These are phyloP conservation scores for Elegia similella DNA, from an alignment of 2,888 invertebrate genomes.

Conservation along the genomic window DNA sequence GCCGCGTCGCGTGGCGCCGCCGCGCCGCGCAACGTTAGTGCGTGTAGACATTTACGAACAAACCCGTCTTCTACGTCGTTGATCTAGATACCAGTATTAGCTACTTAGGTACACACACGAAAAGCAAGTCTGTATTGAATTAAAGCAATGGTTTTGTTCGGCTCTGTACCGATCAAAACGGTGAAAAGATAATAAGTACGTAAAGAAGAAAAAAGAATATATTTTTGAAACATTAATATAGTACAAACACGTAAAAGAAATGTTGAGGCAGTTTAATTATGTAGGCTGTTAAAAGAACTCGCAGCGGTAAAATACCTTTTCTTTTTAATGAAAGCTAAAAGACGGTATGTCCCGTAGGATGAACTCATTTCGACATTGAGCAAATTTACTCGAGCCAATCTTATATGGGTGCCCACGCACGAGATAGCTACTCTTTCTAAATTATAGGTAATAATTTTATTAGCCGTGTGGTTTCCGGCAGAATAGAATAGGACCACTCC, in stretches of 20 bases:
- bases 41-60: too few relatives aligned
- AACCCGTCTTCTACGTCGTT: too few relatives aligned
- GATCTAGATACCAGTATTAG: too few relatives aligned
- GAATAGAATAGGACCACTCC: too few relatives aligned
- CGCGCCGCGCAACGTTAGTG: too few relatives aligned
- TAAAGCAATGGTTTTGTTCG: too few relatives aligned
- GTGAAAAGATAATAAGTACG: background rate
- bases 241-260: background rate
- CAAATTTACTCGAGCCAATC: slow-evolving; percentile 71
- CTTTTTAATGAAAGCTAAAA: slow-evolving; percentile 58
- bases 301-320: slow-evolving; percentile 31
- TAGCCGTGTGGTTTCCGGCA: too few relatives aligned
- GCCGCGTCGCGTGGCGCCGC: too few relatives aligned
- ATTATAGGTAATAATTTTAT: too few relatives aligned
- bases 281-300: background rate
- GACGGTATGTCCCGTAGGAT: slow-evolving; percentile 51
- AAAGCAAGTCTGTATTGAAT: too few relatives aligned
- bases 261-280: background rate
- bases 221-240: background rate
- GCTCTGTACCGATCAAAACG: too few relatives aligned
- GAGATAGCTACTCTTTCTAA: slow-evolving; percentile 52
- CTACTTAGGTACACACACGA: too few relatives aligned
- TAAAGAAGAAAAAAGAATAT: background rate
- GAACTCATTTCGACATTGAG: slow-evolving; percentile 66
- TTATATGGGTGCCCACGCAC: slow-evolving; percentile 51